Base-by-base conservation (phyloP, 2,797 vertebrate species). In the Catharus ustulatus region DNA sequence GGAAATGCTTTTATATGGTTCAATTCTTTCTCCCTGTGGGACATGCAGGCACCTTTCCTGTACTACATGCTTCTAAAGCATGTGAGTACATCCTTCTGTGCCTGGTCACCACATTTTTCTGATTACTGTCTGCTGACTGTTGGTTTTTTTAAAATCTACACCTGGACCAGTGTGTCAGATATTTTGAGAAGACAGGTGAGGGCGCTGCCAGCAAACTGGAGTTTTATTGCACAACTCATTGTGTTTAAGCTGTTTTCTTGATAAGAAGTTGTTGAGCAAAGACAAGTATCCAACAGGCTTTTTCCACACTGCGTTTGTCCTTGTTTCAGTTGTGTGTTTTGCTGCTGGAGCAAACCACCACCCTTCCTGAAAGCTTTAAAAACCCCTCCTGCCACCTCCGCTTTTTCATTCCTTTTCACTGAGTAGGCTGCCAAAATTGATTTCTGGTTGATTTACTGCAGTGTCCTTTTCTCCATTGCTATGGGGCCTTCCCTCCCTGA, bases 161-260 rank as follows among this genome's bases (percentile, higher is more conserved):
- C 30, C 36, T 49, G 30, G 27, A 61, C 5, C 24, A 36, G 13
- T 40, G 20, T 54, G 24, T 64, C 40, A 81, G 72, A 57, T 72
- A 54, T 90, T 87, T 95, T 81, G 34, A 74, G 59, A 79, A 82
- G 72, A 77, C 85, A 89, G 82, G 62, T n/a, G 88, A 93, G 90
- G 77, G 69, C 9, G 23, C 90, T 95, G 69, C 66, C 83, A 91
- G 54, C 62, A 93, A 91, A 68, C 48, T 66, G 48, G 79, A 89
- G 18, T 48, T 64, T 49, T 68, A 6, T n/a, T 88, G 62, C 58
- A 62, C 19, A 64, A 26, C 21, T 49, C 45, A 4, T 10, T 79
- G 32, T 49, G 38, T 42, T 77, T 54, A 30, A 75, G 30, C 24
- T 64, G 19, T 72, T 77, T 85, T 84, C 30, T 58, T 85, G 38